Base-by-base conservation (phyloP, 1,140 invertebrate species). In the Papilio machaon region DNA sequence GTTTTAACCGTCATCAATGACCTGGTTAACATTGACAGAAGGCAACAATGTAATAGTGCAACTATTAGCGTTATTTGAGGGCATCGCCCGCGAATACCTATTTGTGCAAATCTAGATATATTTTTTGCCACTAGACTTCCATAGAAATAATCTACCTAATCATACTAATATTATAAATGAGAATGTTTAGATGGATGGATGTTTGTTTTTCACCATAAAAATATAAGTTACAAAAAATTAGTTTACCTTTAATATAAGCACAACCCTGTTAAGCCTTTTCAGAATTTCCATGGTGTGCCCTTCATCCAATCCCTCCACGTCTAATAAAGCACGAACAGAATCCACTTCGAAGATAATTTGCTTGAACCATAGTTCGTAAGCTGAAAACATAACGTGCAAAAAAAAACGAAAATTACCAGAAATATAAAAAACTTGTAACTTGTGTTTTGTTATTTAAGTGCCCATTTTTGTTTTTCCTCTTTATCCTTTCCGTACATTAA, bases 301-400 rank as follows among this genome's bases (percentile, higher is more conserved):
- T 94, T 99, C 99, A 89, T 99, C 98, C 52, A 99, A 94, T 84
- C 96, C 96, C 87, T 96, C 95, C 1, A 96, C 96, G 82, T 96
- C 97, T 85, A 99, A 98, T 70, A 99, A 95, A 2, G 95, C 94
- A 76, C 98, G 94, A 9, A 99, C 97, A 0, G 98, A 99, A 90
- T 99, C 99, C 80, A 99, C 95, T 90, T 99, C 99, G 90, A 97
- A 99, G 79, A 99, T 97, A 58, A 99, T 99, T 95, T 99, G 99
- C 94, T 99, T 99, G 95, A 99, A 99, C 99, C 99, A 99, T 17
- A 99, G 95, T 93, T 99, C 99, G 93, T 99, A 99, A 1, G 99
- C 99, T 99, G 95, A 83, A 95, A 90, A 58, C 23, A 49, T 70
- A n/a, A 80, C 75, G 7, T 60, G 19, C 6, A 60, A 60, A 7